These are phyloP conservation scores for Clitarchus hookeri DNA, from an alignment of 2,888 invertebrate species.

Conservation along the genomic window DNA sequence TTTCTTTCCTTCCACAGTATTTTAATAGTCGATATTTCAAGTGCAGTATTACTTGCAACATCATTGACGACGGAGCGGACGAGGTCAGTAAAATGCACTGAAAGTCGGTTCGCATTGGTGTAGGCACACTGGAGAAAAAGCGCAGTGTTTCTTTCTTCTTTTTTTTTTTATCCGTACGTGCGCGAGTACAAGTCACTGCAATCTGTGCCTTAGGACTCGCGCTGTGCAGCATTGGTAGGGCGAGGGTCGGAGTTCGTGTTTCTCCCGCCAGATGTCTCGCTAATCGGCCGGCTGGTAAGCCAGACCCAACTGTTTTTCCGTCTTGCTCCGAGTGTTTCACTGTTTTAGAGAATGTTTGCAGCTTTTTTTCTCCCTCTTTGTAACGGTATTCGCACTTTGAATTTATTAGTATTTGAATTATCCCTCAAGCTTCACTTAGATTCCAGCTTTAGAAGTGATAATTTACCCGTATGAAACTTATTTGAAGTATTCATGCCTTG, in stretches of 20 bases:
- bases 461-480: no score
- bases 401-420: no score
- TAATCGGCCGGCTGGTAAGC: slow-evolving; percentile 38
- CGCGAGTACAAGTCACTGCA: neutral
- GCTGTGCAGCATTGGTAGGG: slow-evolving; percentile 35
- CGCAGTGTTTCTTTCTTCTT: neutral
- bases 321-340: neutral
- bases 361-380: neutral
- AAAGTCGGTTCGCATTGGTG: neutral
- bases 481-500: no score
- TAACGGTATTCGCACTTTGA: no score
- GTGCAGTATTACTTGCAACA: no score
- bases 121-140: neutral
- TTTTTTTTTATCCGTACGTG: no score
- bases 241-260: slow-evolving; percentile 31
- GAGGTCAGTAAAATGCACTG: neutral
- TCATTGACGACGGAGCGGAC: no score
- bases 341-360: neutral
- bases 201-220: slow-evolving; percentile 30
- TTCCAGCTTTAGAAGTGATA: no score
- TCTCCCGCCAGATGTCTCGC: slow-evolving; percentile 36
- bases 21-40: no score
- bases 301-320: slow-evolving; percentile 14
- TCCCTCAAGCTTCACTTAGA: no score
- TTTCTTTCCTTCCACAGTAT: no score